Evolutionary conservation across 2,888 invertebrate genomes (phyloP).

Genomic region (Macroteleia sp.): DNA sequence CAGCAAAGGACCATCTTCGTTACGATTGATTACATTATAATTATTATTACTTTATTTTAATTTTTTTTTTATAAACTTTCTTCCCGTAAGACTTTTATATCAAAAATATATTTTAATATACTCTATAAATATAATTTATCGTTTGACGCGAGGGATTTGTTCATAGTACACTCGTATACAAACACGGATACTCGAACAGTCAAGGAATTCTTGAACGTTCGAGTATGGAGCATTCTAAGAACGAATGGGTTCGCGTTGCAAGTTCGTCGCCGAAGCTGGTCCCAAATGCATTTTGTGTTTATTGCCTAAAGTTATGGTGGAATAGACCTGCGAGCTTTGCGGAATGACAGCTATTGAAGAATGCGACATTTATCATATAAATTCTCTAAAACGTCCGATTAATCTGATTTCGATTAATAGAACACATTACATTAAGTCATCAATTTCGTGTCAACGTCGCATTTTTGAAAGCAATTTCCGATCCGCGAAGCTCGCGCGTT

Average conservation of each 20-base stretch:
- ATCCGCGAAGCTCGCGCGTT: not conserved
- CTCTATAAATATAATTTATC: conserved; percentile 27
- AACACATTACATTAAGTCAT: conserved; percentile 9
- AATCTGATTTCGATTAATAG: conserved; percentile 31
- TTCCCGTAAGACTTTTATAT: conserved; percentile 78
- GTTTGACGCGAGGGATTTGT: conserved; percentile 62
- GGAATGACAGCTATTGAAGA: not conserved
- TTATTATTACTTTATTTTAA: no score
- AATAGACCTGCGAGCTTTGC: not conserved
- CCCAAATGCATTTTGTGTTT: conserved; percentile 18
- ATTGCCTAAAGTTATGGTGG: conserved; percentile 25
- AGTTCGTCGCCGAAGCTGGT: conserved; percentile 16
- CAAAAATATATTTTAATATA: conserved; percentile 78
- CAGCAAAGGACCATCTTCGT: conserved; percentile 63
- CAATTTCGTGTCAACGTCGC: conserved; percentile 14
- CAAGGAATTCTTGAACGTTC: conserved; percentile 83
- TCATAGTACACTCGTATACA: conserved; percentile 79
- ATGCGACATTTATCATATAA: conserved; percentile 1
- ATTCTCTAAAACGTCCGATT: conserved; percentile 25
- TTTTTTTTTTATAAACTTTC: no score
- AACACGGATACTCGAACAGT: conserved; percentile 82
- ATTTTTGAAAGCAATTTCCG: not conserved
- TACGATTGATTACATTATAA: no score
- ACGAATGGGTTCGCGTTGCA: conserved; percentile 25
- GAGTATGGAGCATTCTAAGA: conserved; percentile 79